These are phyloP conservation scores for Scarus forsteni DNA, from an alignment of 2,797 vertebrate genomes.

Conservation along the genomic window DNA sequence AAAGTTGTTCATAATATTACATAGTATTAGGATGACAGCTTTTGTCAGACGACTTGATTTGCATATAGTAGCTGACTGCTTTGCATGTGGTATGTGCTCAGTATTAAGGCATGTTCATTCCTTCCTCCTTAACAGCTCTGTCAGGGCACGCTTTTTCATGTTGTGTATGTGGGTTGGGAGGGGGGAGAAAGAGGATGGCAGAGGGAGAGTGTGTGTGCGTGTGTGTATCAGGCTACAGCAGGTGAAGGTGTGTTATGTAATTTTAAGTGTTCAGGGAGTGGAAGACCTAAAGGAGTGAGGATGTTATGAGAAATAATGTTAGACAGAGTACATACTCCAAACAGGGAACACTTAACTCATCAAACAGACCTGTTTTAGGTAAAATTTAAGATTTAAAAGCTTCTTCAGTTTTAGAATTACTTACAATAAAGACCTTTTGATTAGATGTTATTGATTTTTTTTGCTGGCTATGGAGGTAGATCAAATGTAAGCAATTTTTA, in stretches of 20 bases:
- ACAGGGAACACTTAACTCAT: neutral
- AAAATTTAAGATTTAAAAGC: constrained; percentile 18
- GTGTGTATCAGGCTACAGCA: constrained; percentile 7
- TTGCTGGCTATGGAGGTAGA: neutral
- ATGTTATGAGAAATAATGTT: neutral
- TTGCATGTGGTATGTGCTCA: constrained; percentile 34
- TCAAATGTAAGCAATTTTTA: constrained; percentile 1
- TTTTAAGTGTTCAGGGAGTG: constrained; percentile 10
- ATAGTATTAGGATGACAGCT: neutral
- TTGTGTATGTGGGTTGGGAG: neutral
- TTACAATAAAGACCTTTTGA: too few species aligned
- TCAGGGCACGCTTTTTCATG: constrained; percentile 49
- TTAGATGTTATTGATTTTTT: neutral
- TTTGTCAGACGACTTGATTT: neutral
- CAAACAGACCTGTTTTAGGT: constrained; percentile 14
- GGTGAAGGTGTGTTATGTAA: constrained; percentile 20
- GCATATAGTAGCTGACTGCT: constrained; percentile 2
- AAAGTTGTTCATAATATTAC: neutral
- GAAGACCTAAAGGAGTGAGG: neutral
- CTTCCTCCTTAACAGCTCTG: constrained; percentile 43
- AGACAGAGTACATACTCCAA: neutral
- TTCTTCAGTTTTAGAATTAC: neutral
- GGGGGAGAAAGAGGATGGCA: constrained; percentile 4
- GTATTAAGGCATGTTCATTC: constrained; percentile 34
- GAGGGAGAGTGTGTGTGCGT: neutral